Evolutionary conservation across 2,797 vertebrate species (phyloP).

Genomic region (Lutjanus campechanus): DNA sequence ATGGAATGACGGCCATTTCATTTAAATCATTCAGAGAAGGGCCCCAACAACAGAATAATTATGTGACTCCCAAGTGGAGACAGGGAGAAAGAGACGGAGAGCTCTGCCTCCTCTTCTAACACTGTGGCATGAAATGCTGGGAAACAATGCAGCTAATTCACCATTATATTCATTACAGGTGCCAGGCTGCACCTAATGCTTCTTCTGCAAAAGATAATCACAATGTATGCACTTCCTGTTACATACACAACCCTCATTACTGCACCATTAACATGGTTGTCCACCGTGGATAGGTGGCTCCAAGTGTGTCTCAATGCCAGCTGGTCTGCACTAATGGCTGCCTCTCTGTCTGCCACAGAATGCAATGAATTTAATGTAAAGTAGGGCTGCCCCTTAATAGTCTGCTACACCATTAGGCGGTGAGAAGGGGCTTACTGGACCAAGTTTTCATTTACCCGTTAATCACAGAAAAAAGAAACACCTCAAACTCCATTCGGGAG

Average conservation of each 20-base stretch:
- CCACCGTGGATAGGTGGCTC: constrained; percentile 8
- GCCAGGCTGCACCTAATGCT: background rate
- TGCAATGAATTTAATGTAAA: background rate
- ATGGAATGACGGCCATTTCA: constrained; percentile 53
- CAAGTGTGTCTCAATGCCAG: background rate
- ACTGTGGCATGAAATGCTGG: constrained; percentile 4
- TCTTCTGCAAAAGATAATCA: constrained; percentile 16
- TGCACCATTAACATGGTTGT: constrained; percentile 34
- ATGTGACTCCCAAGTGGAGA: constrained; percentile 30
- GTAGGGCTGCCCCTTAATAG: too few relatives aligned
- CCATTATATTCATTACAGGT: constrained; percentile 36
- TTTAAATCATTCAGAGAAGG: constrained; percentile 47
- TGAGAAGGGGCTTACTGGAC: too few relatives aligned
- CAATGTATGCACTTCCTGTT: constrained; percentile 26
- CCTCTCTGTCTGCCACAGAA: background rate
- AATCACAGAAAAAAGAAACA: too few relatives aligned
- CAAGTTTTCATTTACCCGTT: too few relatives aligned
- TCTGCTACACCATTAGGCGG: too few relatives aligned
- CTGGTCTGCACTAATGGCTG: constrained; percentile 66
- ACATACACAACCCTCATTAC: constrained; percentile 18
- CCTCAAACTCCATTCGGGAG: too few relatives aligned
- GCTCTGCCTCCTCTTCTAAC: constrained; percentile 18
- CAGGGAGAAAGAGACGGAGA: constrained; percentile 29
- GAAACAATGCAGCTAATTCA: constrained; percentile 27
- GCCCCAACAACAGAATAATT: constrained; percentile 44